Evolutionary conservation across 2,888 invertebrate genomes (phyloP).

Genomic region (Nemotelus pantherinus): DNA sequence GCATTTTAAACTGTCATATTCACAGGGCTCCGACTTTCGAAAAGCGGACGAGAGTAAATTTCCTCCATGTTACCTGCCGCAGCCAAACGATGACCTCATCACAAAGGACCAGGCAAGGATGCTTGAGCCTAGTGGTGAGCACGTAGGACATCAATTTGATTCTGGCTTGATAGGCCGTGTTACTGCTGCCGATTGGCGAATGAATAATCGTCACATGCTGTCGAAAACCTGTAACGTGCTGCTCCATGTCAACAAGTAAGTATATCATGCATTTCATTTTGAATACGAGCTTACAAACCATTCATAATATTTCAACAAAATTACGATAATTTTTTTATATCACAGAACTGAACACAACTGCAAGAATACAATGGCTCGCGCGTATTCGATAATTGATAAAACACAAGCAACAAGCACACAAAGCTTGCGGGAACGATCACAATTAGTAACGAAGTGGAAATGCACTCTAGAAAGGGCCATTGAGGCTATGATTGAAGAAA

Average conservation of each 20-base stretch:
- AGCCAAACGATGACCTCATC: constrained; percentile 67
- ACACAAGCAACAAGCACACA: constrained; percentile 75
- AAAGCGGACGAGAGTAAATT: constrained; percentile 57
- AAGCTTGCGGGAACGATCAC: constrained; percentile 72
- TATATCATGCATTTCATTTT: background rate
- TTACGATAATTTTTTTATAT: no score
- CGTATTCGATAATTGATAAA: constrained; percentile 73
- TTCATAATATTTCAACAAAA: background rate
- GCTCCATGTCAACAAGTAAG: constrained; percentile 26
- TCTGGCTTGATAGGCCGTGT: constrained; percentile 77
- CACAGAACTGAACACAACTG: constrained; percentile 70
- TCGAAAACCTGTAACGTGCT: constrained; percentile 59
- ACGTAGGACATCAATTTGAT: constrained; percentile 77
- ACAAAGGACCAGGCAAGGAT: constrained; percentile 59
- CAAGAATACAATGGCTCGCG: constrained; percentile 72
- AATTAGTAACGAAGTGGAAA: constrained; percentile 79
- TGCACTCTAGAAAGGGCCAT: constrained; percentile 77
- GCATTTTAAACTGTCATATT: no score
- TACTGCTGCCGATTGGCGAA: constrained; percentile 79
- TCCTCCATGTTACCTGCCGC: constrained; percentile 69
- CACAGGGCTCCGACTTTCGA: no score
- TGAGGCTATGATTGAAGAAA: constrained; percentile 75
- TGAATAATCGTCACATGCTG: constrained; percentile 68
- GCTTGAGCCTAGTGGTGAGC: constrained; percentile 71
- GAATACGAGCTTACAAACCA: no score